Conservation (phyloP, 2,888 invertebrate genomes). For the Epistrophe eligans region DNA sequence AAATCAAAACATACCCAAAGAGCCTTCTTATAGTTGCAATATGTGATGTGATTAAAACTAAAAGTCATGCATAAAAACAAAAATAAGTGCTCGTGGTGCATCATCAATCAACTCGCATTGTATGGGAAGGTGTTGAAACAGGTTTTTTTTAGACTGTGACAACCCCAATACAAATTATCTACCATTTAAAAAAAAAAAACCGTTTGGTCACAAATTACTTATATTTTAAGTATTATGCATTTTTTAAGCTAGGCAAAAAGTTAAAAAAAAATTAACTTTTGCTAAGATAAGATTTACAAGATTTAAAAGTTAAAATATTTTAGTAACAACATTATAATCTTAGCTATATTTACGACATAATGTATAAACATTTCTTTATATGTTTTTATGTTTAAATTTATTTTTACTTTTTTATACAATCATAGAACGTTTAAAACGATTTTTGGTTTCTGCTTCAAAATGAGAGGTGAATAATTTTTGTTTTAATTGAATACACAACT, state of each 20-base stretch:
- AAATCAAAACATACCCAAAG: constrained; percentile 3
- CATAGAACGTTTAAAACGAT: constrained; percentile 54
- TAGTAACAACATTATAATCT: constrained; percentile 65
- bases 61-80: constrained; percentile 21
- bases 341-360: constrained; percentile 54
- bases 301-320: constrained; percentile 43
- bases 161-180: background rate
- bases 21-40: constrained; percentile 13
- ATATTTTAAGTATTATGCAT: constrained; percentile 37
- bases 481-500: constrained; percentile 50
- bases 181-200: constrained; percentile 2
- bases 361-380: background rate
- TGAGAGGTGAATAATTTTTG: constrained; percentile 47
- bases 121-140: constrained; percentile 1
- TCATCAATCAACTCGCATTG: constrained; percentile 33
- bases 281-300: constrained; percentile 42
- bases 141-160: constrained; percentile 32
- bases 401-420: constrained; percentile 51
- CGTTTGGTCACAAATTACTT: constrained; percentile 40
- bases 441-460: constrained; percentile 66
- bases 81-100: constrained; percentile 40
- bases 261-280: constrained; percentile 27
- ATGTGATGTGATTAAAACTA: constrained; percentile 39
- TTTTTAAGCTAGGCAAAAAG: constrained; percentile 51
- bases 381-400: background rate